Conservation (phyloP, 1,140 invertebrate genomes). For the Drosophila rufa region DNA sequence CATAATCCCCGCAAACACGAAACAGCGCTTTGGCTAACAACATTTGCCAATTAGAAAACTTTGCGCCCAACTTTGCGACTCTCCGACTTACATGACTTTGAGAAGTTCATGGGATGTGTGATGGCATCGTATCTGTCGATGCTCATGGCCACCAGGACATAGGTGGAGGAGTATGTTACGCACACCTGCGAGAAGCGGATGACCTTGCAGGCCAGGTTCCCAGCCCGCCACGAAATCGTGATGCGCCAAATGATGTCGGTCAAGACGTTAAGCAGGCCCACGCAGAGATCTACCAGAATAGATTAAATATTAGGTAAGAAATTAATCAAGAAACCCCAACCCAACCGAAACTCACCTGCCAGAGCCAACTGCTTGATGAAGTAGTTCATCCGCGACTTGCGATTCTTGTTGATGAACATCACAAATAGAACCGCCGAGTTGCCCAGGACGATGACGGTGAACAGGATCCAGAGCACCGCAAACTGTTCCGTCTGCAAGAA, state of each 20-base stretch:
- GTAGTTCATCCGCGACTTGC: constrained; percentile 98
- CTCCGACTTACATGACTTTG: constrained; percentile 91
- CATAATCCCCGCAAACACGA: constrained; percentile 21
- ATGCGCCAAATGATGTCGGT: constrained; percentile 95
- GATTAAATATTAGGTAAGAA: constrained; percentile 16
- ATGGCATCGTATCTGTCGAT: constrained; percentile 98
- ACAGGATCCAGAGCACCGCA: constrained; percentile 94
- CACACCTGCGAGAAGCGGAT: constrained; percentile 92
- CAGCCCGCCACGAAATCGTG: constrained; percentile 94
- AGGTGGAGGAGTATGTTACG: constrained; percentile 97
- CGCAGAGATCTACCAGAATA: constrained; percentile 91
- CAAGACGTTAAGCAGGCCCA: constrained; percentile 93
- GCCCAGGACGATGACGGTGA: constrained; percentile 94
- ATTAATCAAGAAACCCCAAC: background rate
- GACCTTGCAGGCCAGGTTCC: constrained; percentile 95
- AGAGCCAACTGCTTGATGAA: constrained; percentile 98
- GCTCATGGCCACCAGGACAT: constrained; percentile 96
- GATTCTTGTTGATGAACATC: constrained; percentile 92
- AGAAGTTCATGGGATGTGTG: constrained; percentile 97
- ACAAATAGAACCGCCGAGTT: constrained; percentile 95
- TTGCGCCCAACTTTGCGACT: constrained; percentile 24
- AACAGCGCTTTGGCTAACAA: constrained; percentile 39
- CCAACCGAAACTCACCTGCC: constrained; percentile 89
- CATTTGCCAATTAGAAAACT: constrained; percentile 77
- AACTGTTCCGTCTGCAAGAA: constrained; percentile 94